A percentile compares a stretch with the other conserved stretches of the same genome.
Evolutionary conservation across 2,888 invertebrate species (phyloP).

Genomic region (Linnaemya tessellans): DNA sequence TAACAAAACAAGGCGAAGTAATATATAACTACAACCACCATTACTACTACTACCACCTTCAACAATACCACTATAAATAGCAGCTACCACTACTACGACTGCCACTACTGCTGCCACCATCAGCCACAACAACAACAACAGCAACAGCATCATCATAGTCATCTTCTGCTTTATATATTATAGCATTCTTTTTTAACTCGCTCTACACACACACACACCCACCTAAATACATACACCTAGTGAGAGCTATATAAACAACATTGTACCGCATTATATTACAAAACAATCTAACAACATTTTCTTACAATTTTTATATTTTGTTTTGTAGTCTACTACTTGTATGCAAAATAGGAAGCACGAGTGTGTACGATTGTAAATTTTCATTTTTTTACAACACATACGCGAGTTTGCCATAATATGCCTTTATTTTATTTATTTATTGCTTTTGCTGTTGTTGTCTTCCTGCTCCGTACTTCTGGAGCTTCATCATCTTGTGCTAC

Average conservation of each 20-base stretch:
- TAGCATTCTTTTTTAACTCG: slow-evolving; percentile 37
- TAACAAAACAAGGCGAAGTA: slow-evolving; percentile 43
- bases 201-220: slow-evolving; percentile 40
- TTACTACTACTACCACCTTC: slow-evolving; percentile 54
- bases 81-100: slow-evolving; percentile 21
- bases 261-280: slow-evolving; percentile 69
- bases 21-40: slow-evolving; percentile 60
- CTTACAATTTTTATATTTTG: slow-evolving; percentile 58
- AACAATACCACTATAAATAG: slow-evolving; percentile 47
- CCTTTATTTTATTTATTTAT: slow-evolving; percentile 66
- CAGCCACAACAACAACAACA: slow-evolving; percentile 48
- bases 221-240: slow-evolving; percentile 17
- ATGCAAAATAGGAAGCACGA: slow-evolving; percentile 53
- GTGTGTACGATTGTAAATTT: slow-evolving; percentile 32
- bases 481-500: slow-evolving; percentile 60
- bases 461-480: slow-evolving; percentile 47
- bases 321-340: slow-evolving; percentile 57
- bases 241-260: slow-evolving; percentile 44
- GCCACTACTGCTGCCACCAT: slow-evolving; percentile 8
- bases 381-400: slow-evolving; percentile 43
- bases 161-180: slow-evolving; percentile 24
- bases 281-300: slow-evolving; percentile 63
- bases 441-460: slow-evolving; percentile 43
- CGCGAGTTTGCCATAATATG: slow-evolving; percentile 61
- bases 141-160: slow-evolving; percentile 48